Evolutionary conservation across 2,113 vertebrate genomes (phyloP).

Genomic region (Strix uralensis): DNA sequence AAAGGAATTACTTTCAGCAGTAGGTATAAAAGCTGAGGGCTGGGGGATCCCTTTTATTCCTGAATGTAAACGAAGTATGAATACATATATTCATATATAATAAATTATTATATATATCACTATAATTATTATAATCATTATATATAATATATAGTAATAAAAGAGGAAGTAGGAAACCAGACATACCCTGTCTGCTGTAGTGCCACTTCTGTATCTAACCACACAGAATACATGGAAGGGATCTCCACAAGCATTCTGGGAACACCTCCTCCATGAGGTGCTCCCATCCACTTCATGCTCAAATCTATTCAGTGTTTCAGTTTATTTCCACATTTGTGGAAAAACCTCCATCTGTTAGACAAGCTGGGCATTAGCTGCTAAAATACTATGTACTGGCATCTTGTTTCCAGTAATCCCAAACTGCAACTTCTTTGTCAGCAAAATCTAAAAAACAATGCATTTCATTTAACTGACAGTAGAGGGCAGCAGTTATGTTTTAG

Average conservation of each 20-base stretch:
- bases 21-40: conserved; percentile 89
- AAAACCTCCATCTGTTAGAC: not conserved
- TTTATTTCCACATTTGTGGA: not conserved
- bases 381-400: not conserved
- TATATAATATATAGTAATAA: too few species aligned
- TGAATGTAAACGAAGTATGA: conserved; percentile 54
- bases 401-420: not conserved
- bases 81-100: not conserved
- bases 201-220: not conserved
- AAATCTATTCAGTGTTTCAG: not conserved
- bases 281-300: not conserved
- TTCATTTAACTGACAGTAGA: conserved; percentile 10
- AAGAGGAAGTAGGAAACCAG: not conserved
- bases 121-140: too few species aligned
- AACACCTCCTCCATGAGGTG: not conserved
- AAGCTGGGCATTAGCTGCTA: not conserved
- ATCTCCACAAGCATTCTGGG: not conserved
- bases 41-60: conserved; percentile 85
- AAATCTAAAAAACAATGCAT: not conserved
- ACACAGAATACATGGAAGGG: not conserved
- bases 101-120: too few species aligned
- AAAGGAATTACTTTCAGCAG: conserved; percentile 89
- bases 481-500: not conserved
- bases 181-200: not conserved
- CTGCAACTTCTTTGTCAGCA: not conserved